Conservation (phyloP, 2,888 invertebrate genomes). For the Caenorhabditis sp. region DNA sequence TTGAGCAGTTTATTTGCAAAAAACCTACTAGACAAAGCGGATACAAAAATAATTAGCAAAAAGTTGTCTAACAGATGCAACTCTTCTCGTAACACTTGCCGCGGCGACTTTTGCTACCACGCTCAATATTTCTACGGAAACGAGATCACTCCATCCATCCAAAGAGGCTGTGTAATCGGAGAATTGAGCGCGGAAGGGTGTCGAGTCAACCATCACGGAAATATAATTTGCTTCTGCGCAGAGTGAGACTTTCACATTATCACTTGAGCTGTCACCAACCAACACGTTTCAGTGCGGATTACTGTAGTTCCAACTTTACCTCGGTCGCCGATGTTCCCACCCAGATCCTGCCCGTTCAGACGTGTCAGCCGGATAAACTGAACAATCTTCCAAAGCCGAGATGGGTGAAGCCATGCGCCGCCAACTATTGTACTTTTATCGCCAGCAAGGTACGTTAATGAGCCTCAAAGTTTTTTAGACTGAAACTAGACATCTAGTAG, state of each 20-base stretch:
- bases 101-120: conserved; percentile 54
- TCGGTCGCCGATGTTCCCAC: conserved; percentile 15
- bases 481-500: no score
- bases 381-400: conserved; percentile 49
- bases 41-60: no score
- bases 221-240: conserved; percentile 60
- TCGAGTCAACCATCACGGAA: conserved; percentile 61
- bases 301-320: conserved; percentile 58
- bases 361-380: conserved; percentile 51
- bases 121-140: conserved; percentile 53
- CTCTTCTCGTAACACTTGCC: conserved; percentile 27
- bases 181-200: conserved; percentile 52
- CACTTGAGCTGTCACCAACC: neutral
- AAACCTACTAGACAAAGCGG: no score
- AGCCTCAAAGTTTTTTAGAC: no score
- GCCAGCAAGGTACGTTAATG: no score
- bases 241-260: conserved; percentile 28
- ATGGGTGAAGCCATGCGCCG: conserved; percentile 62
- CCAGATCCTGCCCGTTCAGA: conserved; percentile 49
- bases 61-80: conserved; percentile 11
- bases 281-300: conserved; percentile 41
- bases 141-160: conserved; percentile 35
- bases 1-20: no score
- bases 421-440: conserved; percentile 55
- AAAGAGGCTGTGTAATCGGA: conserved; percentile 61